Evolutionary conservation across 2,888 invertebrate species (phyloP), one percentile per base, ranked within the genome.

Genomic region (Diarsia mendica): DNA sequence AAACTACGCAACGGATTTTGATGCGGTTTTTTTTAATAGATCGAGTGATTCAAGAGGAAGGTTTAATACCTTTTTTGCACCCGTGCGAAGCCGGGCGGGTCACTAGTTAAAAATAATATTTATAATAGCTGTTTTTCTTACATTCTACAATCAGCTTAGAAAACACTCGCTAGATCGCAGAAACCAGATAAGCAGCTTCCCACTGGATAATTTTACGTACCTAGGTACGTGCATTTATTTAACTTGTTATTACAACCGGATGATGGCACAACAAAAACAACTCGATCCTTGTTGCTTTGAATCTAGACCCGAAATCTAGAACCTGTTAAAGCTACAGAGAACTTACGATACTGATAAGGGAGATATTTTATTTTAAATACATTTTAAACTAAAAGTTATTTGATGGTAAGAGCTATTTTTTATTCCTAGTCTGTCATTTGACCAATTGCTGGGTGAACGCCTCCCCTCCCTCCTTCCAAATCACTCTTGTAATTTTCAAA

Each of bases 191-290:
- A 68, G n/a, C 9, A 39, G 51, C 65, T 28, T 39, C 74, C 65
- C 66, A 64, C 44, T 72, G 33, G 23, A 71, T 63, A 58, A 72
- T 53, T 67, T 76, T 72, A 75, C 49, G 28, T 46, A n/a, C n/a
- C n/a, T n/a, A n/a, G n/a, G n/a, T n/a, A 68, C 67, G 63, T 77
- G 72, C 71, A 78, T 81, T 83, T 83, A 80, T 83, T 77, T 71
- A 77, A 75, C 75, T 85, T 71, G 75, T 65, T 77, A 67, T 44
- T 61, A 64, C 71, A 75, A 77, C 75, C 65, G 13, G 68, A 72
- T 74, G 70, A 67, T 63, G 2, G 33, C 15, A 49, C 15, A 58
- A 66, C 5, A 60, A 76, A 73, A 75, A 68, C 23, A 46, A 53
- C 33, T 71, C 2, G 13, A 33, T 79, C 1, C n/a, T 63, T 51